Evolutionary conservation across 2,888 invertebrate species (phyloP).

Genomic region (Macrostomum cliftonense): DNA sequence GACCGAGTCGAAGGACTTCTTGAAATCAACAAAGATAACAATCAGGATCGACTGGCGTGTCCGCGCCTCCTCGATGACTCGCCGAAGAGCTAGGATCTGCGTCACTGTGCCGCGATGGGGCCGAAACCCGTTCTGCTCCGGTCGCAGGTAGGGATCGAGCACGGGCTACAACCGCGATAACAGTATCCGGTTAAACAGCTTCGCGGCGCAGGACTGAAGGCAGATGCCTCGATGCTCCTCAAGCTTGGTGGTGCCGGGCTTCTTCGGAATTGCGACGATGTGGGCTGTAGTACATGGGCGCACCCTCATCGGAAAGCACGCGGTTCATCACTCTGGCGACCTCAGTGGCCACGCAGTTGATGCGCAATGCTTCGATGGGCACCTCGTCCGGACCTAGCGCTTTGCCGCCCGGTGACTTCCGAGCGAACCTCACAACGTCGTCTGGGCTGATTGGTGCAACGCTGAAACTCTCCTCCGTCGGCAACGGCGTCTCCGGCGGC

Average conservation of each 20-base stretch:
- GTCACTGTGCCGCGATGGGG: slow-evolving; percentile 1
- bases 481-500: not conserved
- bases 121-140: slow-evolving; percentile 1
- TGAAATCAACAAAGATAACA: slow-evolving; percentile 9
- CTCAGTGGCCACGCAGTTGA: not conserved
- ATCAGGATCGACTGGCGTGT: slow-evolving; percentile 3
- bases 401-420: not conserved
- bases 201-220: slow-evolving; percentile 1
- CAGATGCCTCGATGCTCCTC: slow-evolving; percentile 4
- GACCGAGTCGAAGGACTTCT: slow-evolving; percentile 9
- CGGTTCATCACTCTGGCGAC: no score
- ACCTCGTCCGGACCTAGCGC: not conserved
- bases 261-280: slow-evolving; percentile 2
- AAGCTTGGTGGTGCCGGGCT: slow-evolving; percentile 1
- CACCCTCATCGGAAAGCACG: no score
- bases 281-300: not conserved
- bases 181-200: slow-evolving; percentile 1
- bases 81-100: slow-evolving; percentile 3
- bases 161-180: not conserved
- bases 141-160: slow-evolving; percentile 2
- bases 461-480: not conserved
- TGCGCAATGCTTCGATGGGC: not conserved
- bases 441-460: not conserved
- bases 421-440: not conserved
- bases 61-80: slow-evolving; percentile 2